Percentiles rank a stretch among this genome's conserved stretches.
Conservation (phyloP, 2,888 invertebrate species). For the Drosophila monieri region DNA sequence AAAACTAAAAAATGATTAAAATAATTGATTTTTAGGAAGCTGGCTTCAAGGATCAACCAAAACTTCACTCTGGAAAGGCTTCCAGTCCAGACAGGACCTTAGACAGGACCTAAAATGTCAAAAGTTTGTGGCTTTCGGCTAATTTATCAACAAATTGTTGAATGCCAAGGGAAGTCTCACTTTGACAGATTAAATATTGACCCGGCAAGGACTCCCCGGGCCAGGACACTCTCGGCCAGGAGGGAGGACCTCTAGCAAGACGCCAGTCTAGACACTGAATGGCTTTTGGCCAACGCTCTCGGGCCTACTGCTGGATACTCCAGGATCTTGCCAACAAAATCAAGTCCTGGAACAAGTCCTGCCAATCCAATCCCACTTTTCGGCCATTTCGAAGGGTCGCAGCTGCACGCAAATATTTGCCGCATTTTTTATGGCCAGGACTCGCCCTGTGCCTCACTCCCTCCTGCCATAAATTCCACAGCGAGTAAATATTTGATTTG, state of each 20-base stretch:
- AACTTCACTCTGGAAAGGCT: slow-evolving; percentile 37
- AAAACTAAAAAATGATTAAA: neutral
- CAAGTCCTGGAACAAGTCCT: neutral
- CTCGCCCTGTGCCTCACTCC: too few relatives aligned
- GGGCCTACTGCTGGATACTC: neutral
- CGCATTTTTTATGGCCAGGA: slow-evolving; percentile 63
- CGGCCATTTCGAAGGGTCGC: slow-evolving; percentile 38
- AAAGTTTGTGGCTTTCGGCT: slow-evolving; percentile 31
- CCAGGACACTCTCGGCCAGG: neutral
- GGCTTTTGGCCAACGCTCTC: too few relatives aligned
- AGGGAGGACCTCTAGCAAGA: too few relatives aligned
- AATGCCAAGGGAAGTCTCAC: slow-evolving; percentile 41
- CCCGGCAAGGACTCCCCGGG: slow-evolving; percentile 8
- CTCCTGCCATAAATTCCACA: slow-evolving; percentile 72
- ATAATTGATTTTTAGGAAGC: neutral
- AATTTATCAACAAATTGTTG: slow-evolving; percentile 47
- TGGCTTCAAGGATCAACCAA: neutral
- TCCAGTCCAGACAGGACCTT: slow-evolving; percentile 9
- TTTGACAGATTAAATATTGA: slow-evolving; percentile 65
- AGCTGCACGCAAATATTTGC: slow-evolving; percentile 71
- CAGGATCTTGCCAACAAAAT: neutral
- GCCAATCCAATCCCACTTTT: neutral
- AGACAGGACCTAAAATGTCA: slow-evolving; percentile 59
- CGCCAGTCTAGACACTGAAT: neutral
- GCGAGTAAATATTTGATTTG: slow-evolving; percentile 73